Evolutionary conservation across 2,797 vertebrate genomes (phyloP).

Genomic region (Melanotaenia trifasciata): DNA sequence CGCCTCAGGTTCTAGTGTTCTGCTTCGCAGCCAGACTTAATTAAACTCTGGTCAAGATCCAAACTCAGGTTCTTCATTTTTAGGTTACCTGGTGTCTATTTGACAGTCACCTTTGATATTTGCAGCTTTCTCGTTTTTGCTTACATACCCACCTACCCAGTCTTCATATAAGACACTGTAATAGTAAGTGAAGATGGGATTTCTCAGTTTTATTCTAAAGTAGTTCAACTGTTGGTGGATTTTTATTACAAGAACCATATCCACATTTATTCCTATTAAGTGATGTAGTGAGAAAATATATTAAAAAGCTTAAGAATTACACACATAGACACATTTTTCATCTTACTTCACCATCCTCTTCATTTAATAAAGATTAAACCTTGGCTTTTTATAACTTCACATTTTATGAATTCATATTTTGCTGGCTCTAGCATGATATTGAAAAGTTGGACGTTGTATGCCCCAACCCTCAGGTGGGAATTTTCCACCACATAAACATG

Average conservation of each 20-base stretch:
- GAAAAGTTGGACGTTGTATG: not conserved
- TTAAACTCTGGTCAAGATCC: slow-evolving; percentile 54
- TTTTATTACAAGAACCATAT: not conserved
- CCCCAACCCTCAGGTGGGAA: not conserved
- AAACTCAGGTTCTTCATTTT: slow-evolving; percentile 20
- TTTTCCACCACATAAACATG: not conserved
- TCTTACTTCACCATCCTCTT: not conserved
- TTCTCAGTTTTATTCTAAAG: not conserved
- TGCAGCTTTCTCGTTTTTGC: not conserved
- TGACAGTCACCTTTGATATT: slow-evolving; percentile 31
- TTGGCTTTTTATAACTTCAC: slow-evolving; percentile 1
- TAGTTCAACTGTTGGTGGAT: not conserved
- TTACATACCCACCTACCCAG: not conserved
- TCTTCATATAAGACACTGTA: not conserved
- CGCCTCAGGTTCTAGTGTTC: slow-evolving; percentile 40
- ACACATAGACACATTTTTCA: not conserved
- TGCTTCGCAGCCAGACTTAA: slow-evolving; percentile 54
- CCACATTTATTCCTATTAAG: not conserved
- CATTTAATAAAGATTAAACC: slow-evolving; percentile 4
- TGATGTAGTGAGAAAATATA: not conserved
- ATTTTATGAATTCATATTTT: not conserved
- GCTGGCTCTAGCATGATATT: not conserved
- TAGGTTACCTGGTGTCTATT: slow-evolving; percentile 21
- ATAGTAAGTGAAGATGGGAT: not conserved
- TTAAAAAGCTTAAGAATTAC: not conserved